Base-by-base conservation (phyloP, 1,140 invertebrate genomes). In the Campoletis sonorensis region DNA sequence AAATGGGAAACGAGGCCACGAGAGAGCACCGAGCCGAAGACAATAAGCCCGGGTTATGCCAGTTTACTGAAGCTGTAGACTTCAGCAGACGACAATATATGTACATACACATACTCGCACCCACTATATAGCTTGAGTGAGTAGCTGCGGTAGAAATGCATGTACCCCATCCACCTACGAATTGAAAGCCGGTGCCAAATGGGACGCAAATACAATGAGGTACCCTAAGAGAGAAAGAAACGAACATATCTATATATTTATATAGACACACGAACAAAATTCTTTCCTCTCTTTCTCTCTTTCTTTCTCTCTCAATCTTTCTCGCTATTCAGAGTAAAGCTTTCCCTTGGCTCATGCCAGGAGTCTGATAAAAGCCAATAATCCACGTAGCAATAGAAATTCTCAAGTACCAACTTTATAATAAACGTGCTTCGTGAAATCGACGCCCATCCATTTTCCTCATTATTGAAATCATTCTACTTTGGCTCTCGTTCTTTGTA, bases 101-200 rank as follows among this genome's bases (percentile, higher is more conserved):
- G 21, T 37, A 37, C 45, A 40, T 37, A 26, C 30, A 40, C 18
- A 27, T 64, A 64, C 61, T 23, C 15, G 64, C 73, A 84, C 79
- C 83, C 72, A 79, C n/a, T 54, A 18, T 21, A 54, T 23, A 54
- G 75, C 49, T 79, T 49, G 84, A 79, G 82, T 82, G 83, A 85
- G 67, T 81, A 85, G 85, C 82, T 72, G 71, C 78, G 85, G 73
- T 61, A 85, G 84, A 87, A 84, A 81, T 84, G 81, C 79, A 81
- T 68, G 27, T 30, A 77, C 26, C 54, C 21, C 49, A 45, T 77
- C 73, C 51, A 77, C 54, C 49, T 81, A 23, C 80, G 84, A 86
- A 89, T 88, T 88, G 87, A 87, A 87, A 87, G 61, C 81, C 83
- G 49, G 72, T 88, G 88, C 88, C 88, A 89, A 89, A 89, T 87